phyloP scores from a whole-genome alignment of 2,888 invertebrate species.

The Xestobium rufovillosum region DNA sequence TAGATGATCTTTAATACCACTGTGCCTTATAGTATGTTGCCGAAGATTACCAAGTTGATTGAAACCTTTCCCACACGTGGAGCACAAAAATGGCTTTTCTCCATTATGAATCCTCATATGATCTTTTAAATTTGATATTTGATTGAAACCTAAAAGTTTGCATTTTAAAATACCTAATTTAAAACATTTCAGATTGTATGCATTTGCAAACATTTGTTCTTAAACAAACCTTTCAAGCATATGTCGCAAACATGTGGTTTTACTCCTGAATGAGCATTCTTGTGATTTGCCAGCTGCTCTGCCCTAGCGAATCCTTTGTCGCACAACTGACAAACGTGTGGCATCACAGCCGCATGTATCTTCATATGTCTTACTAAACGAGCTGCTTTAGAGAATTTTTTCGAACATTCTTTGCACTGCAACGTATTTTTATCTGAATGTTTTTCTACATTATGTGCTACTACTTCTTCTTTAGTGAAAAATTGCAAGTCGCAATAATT shows the following conservation, averaged over 20 bases:
- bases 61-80: conserved; percentile 44
- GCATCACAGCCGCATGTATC: conserved; percentile 48
- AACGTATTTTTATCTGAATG: conserved; percentile 21
- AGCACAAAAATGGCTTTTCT: conserved; percentile 43
- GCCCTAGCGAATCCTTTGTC: conserved; percentile 50
- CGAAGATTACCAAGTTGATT: conserved; percentile 44
- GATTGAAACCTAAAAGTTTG: conserved; percentile 44
- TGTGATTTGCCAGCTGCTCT: conserved; percentile 51
- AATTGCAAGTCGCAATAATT: conserved; percentile 13
- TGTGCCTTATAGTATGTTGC: conserved; percentile 42
- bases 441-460: too few relatives aligned
- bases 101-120: conserved; percentile 44
- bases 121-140: conserved; percentile 44
- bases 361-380: conserved; percentile 48
- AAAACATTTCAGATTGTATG: too few relatives aligned
- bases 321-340: conserved; percentile 50
- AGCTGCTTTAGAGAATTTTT: conserved; percentile 46
- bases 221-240: conserved; percentile 50
- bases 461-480: conserved; percentile 12
- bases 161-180: too few relatives aligned
- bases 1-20: conserved; percentile 43
- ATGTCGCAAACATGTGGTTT: conserved; percentile 53
- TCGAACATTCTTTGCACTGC: conserved; percentile 49
- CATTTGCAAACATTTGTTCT: background rate
- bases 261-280: conserved; percentile 50